Evolutionary conservation across 1,140 invertebrate genomes (phyloP), one percentile per base, ranked within the genome.

Genomic region (Dendrolimus kikuchii): DNA sequence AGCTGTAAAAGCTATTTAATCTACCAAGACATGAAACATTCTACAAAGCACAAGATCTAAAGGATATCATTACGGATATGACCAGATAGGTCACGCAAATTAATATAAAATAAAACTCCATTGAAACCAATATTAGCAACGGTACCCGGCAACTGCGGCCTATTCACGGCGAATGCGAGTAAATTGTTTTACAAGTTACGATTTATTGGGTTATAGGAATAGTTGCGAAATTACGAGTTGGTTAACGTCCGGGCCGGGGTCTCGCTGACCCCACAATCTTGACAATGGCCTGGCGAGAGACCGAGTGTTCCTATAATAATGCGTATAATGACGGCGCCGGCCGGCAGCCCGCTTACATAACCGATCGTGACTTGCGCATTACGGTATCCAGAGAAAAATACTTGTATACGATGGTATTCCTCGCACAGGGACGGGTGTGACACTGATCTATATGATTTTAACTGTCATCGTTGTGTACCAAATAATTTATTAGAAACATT

Each of bases 341-440:
- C 65, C 78, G 73, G 80, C 80, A 81, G 78, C 78, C 67, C 73
- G 81, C 77, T 83, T 83, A 82, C 73, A 82, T 83, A 83, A 83
- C 77, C 71, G 74, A 68, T 81, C 82, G 82, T 86, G 82, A 86
- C 82, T 82, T 63, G 79, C 74, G 79, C 79, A 83, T 83, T 83
- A 83, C 79, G 74, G 78, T 77, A 80, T 77, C 71, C 71, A 59
- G 61, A 68, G 69, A 81, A 85, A 85, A 82, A 81, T 81, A 80
- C 71, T 58, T 69, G 60, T 56, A 55, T 64, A 62, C 66, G 49
- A 23, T 23, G 23, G 23, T 23, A 23, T 23, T 23, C 23, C 23
- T 55, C 53, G 57, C 62, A 61, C 71, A 74, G 73, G 64, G 69
- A 57, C 64, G 70, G 57, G 64, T 52, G 53, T 60, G 6, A 51